Percentiles rank a stretch among this genome's conserved stretches.
Evolutionary conservation across 2,113 vertebrate species (phyloP).

Genomic region (Gila orcuttii): DNA sequence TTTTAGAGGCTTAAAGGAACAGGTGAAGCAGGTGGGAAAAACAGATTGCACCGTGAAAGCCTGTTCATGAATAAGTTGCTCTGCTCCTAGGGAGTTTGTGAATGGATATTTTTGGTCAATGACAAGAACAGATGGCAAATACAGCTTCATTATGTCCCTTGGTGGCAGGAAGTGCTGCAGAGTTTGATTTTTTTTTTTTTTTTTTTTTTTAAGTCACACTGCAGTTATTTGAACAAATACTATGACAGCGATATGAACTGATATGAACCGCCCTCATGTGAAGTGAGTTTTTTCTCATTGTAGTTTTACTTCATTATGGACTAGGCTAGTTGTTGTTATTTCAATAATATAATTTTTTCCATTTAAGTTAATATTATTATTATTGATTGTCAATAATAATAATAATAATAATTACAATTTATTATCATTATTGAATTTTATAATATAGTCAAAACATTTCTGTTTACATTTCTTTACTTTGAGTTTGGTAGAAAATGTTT

Average conservation of each 20-base stretch:
- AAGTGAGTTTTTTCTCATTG: not conserved
- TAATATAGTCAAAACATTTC: no score
- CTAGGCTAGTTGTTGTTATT: not conserved
- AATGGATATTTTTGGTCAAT: constrained; percentile 37
- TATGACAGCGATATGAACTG: no score
- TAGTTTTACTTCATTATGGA: not conserved
- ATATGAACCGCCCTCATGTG: no score
- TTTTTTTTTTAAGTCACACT: not conserved
- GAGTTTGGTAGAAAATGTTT: no score
- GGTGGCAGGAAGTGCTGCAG: not conserved
- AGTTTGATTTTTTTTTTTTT: not conserved
- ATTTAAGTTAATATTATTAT: no score
- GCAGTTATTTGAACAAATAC: not conserved
- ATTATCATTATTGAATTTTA: no score
- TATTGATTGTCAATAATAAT: no score
- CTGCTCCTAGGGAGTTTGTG: constrained; percentile 14
- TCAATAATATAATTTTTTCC: not conserved
- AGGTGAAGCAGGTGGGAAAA: constrained; percentile 8
- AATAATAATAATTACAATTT: no score
- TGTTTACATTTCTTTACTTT: no score
- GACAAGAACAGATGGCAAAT: constrained; percentile 21
- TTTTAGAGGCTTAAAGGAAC: constrained; percentile 41
- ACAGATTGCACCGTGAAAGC: constrained; percentile 8
- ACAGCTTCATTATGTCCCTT: not conserved
- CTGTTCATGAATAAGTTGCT: constrained; percentile 44